These are phyloP conservation scores for Drosophila helvetica DNA, from an alignment of 2,888 invertebrate species.

Conservation along the genomic window DNA sequence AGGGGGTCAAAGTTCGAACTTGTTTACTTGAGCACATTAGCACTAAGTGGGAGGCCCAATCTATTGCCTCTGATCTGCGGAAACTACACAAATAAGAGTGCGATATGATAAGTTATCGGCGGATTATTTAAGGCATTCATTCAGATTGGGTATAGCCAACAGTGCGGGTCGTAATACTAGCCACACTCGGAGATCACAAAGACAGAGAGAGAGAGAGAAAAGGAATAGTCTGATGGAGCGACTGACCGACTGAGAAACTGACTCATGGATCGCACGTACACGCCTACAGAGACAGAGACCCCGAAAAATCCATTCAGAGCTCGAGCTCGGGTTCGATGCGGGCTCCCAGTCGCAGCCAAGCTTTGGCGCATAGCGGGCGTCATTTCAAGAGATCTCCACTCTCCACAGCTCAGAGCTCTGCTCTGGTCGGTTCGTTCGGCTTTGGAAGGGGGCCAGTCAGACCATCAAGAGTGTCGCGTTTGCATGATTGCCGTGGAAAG, in stretches of 20 bases:
- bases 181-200: not conserved
- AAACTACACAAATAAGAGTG: conserved; percentile 21
- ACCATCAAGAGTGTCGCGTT: conserved; percentile 19
- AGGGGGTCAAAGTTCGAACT: conserved; percentile 25
- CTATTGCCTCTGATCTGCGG: conserved; percentile 38
- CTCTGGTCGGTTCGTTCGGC: not conserved
- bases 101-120: conserved; percentile 63
- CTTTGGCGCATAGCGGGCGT: conserved; percentile 71
- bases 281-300: conserved; percentile 27
- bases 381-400: conserved; percentile 26
- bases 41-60: conserved; percentile 17
- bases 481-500: conserved; percentile 33
- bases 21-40: conserved; percentile 24
- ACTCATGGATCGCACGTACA: conserved; percentile 31
- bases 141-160: conserved; percentile 29
- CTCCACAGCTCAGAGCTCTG: conserved; percentile 16
- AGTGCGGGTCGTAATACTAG: conserved; percentile 14
- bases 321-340: conserved; percentile 38
- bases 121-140: conserved; percentile 42
- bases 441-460: conserved; percentile 7
- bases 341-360: conserved; percentile 60
- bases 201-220: not conserved
- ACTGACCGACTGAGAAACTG: conserved; percentile 55
- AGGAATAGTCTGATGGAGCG: conserved; percentile 6
- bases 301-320: conserved; percentile 38